phyloP scores from a whole-genome alignment of 2,797 vertebrate genomes.

The Ptychadena robeensis region DNA sequence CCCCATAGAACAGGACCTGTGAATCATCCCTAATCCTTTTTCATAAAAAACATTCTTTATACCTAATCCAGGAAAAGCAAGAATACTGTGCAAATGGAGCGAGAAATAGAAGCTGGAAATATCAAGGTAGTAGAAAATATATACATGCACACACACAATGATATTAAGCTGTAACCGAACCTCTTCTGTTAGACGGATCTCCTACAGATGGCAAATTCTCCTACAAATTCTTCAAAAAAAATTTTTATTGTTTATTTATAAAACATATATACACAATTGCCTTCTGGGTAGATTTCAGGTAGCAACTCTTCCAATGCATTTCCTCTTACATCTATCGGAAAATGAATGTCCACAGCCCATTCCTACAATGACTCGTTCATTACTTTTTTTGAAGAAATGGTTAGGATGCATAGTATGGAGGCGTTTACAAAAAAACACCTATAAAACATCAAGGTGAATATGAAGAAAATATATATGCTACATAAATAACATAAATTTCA shows the following conservation, averaged over 20 bases:
- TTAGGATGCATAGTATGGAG: background rate
- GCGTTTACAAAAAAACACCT: background rate
- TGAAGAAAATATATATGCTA: background rate
- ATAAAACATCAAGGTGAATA: too few species aligned
- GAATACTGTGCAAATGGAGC: constrained; percentile 32
- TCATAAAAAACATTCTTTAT: constrained; percentile 47
- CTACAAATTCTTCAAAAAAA: too few species aligned
- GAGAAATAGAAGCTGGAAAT: constrained; percentile 33
- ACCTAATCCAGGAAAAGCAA: constrained; percentile 49
- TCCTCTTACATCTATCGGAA: too few species aligned
- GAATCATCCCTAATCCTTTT: constrained; percentile 59
- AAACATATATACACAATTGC: background rate
- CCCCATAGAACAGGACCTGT: constrained; percentile 44
- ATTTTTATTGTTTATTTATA: background rate
- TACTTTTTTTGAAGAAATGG: too few species aligned
- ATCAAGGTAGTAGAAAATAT: constrained; percentile 15
- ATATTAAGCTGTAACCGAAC: constrained; percentile 23
- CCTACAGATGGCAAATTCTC: background rate
- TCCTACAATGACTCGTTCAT: too few species aligned
- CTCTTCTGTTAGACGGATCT: constrained; percentile 12
- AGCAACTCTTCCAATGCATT: too few species aligned
- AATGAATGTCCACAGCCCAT: too few species aligned
- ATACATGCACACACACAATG: constrained; percentile 17
- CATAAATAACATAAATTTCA: background rate
- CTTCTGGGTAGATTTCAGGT: background rate